Evolutionary conservation across 53 echinoderm and acorn worm genomes (phyloP).

Genomic region (Patiria pectinifera): DNA sequence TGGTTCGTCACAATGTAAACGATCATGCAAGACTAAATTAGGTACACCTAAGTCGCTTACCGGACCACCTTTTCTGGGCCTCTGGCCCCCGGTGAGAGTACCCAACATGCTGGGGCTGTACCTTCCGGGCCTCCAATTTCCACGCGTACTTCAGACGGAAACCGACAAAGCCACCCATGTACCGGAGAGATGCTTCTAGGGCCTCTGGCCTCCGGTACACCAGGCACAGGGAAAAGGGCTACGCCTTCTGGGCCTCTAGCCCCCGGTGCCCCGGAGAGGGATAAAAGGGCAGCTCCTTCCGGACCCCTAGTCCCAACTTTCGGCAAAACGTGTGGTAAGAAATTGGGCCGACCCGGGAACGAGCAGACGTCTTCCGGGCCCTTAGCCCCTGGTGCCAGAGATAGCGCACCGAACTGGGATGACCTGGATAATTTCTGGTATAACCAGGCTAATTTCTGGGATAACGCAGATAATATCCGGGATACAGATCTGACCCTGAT

Average conservation of each 20-base stretch:
- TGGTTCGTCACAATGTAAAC: too few species aligned
- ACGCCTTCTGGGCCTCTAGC: background rate
- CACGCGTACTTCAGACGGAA: too few species aligned
- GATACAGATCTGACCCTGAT: too few species aligned
- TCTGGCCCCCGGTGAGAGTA: background rate
- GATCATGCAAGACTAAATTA: too few species aligned
- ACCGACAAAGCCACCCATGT: too few species aligned
- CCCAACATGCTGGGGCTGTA: background rate
- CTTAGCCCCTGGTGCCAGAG: background rate
- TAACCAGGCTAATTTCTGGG: too few species aligned
- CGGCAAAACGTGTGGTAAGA: too few species aligned
- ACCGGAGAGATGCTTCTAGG: background rate
- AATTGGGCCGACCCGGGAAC: too few species aligned
- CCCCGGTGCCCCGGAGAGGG: too few species aligned
- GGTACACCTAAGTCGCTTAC: too few species aligned
- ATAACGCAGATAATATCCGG: too few species aligned
- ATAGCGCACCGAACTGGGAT: background rate
- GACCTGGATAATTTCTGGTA: too few species aligned
- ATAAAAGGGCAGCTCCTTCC: background rate
- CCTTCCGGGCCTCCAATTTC: background rate
- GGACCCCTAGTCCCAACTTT: background rate
- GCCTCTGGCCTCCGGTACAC: background rate
- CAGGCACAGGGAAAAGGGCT: background rate
- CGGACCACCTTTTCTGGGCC: background rate
- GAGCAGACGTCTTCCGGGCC: background rate